These are phyloP conservation scores for Malacoctenus gilli DNA, from an alignment of 2,797 vertebrate species.

Conservation along the genomic window DNA sequence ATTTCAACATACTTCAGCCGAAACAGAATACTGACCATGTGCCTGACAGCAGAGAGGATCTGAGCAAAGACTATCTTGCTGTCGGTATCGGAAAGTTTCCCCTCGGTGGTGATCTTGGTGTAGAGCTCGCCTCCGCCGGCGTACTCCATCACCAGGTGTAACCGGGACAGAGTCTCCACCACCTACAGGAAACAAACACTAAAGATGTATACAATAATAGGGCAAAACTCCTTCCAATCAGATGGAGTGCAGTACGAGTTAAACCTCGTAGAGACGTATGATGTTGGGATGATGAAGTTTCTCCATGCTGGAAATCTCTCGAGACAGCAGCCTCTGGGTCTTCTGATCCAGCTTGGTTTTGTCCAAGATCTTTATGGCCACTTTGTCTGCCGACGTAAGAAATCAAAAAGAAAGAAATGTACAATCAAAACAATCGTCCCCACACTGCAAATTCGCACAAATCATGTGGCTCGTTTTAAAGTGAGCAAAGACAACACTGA, in stretches of 20 bases:
- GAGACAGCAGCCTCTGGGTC: constrained; percentile 91
- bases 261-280: constrained; percentile 93
- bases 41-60: constrained; percentile 95
- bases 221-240: neutral
- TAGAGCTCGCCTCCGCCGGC: constrained; percentile 96
- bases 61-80: constrained; percentile 94
- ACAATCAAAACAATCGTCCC: neutral
- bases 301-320: constrained; percentile 99
- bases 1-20: too few relatives aligned
- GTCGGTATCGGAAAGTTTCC: constrained; percentile 89
- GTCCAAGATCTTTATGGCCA: constrained; percentile 98
- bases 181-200: constrained; percentile 70
- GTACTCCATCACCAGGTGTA: constrained; percentile 96
- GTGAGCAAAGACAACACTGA: neutral
- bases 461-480: neutral
- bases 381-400: constrained; percentile 86
- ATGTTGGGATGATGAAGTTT: constrained; percentile 96
- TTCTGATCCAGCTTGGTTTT: constrained; percentile 97
- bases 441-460: neutral
- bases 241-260: neutral
- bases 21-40: constrained; percentile 95
- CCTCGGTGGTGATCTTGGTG: constrained; percentile 92
- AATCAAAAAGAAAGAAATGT: constrained; percentile 4
- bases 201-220: neutral
- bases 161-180: constrained; percentile 92